A percentile compares a stretch with the other conserved stretches of the same genome.
phyloP scores from a whole-genome alignment of 2,113 vertebrate genomes.

The Calyptommatus sinebrachiatus region DNA sequence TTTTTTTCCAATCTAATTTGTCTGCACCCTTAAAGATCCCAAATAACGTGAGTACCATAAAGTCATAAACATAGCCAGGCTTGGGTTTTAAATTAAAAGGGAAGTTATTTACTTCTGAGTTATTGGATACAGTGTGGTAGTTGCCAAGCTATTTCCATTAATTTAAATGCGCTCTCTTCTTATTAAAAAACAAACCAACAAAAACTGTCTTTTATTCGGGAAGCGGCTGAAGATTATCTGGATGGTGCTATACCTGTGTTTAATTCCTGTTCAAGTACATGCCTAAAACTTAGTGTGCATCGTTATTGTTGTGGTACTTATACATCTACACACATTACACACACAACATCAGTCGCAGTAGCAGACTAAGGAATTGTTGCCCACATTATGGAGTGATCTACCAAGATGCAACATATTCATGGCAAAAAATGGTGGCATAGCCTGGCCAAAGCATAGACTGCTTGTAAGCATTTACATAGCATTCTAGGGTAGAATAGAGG shows the following conservation, averaged over 20 bases:
- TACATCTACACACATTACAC: neutral
- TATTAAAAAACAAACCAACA: slow-evolving; percentile 1
- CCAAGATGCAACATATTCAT: too few relatives aligned
- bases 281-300: neutral
- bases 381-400: too few relatives aligned
- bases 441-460: too few relatives aligned
- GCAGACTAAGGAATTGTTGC: too few relatives aligned
- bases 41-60: slow-evolving; percentile 51
- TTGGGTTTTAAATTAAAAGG: slow-evolving; percentile 58
- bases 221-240: neutral
- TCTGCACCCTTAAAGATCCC: slow-evolving; percentile 46
- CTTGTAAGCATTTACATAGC: too few relatives aligned
- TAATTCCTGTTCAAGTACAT: neutral
- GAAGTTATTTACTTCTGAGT: slow-evolving; percentile 50
- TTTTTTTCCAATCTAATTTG: slow-evolving; percentile 39
- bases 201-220: slow-evolving; percentile 3
- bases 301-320: neutral
- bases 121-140: slow-evolving; percentile 7
- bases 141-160: slow-evolving; percentile 15
- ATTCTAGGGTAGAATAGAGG: too few relatives aligned
- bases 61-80: slow-evolving; percentile 39
- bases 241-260: neutral
- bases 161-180: neutral
- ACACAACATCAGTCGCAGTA: too few relatives aligned
- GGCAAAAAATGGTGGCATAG: too few relatives aligned